Percentiles rank a stretch among this genome's conserved stretches.
phyloP scores from a whole-genome alignment of 2,797 vertebrate species.

The Poecile montanus region DNA sequence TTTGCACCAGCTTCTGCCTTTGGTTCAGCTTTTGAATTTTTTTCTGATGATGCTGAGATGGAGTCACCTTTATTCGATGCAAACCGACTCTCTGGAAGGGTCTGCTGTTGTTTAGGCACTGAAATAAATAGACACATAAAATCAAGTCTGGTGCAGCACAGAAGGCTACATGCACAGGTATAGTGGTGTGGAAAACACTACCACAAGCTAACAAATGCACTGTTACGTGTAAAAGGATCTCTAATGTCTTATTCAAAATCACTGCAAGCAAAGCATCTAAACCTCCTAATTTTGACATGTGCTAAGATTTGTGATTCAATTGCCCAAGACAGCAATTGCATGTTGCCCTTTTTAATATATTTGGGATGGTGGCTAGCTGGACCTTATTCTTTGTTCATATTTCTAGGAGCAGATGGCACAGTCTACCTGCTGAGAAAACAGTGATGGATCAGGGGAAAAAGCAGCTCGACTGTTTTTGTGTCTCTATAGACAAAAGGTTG shows the following conservation, averaged over 20 bases:
- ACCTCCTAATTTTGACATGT: background rate
- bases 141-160: background rate
- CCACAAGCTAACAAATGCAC: background rate
- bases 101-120: slow-evolving; percentile 78
- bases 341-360: background rate
- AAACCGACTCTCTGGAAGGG: slow-evolving; percentile 77
- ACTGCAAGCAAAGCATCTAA: background rate
- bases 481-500: background rate
- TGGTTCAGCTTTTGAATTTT: slow-evolving; percentile 78
- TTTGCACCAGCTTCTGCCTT: slow-evolving; percentile 81
- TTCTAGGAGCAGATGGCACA: slow-evolving; percentile 29
- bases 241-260: background rate
- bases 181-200: background rate
- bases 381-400: background rate
- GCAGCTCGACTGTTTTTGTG: background rate
- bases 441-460: background rate
- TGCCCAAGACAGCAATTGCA: background rate
- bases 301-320: background rate
- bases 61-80: slow-evolving; percentile 74
- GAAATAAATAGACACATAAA: slow-evolving; percentile 16
- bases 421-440: slow-evolving; percentile 10
- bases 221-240: background rate
- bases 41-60: slow-evolving; percentile 78
- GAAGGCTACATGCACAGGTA: background rate
- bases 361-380: background rate